phyloP scores from a whole-genome alignment of 2,113 vertebrate species.

The Pogona vitticeps region DNA sequence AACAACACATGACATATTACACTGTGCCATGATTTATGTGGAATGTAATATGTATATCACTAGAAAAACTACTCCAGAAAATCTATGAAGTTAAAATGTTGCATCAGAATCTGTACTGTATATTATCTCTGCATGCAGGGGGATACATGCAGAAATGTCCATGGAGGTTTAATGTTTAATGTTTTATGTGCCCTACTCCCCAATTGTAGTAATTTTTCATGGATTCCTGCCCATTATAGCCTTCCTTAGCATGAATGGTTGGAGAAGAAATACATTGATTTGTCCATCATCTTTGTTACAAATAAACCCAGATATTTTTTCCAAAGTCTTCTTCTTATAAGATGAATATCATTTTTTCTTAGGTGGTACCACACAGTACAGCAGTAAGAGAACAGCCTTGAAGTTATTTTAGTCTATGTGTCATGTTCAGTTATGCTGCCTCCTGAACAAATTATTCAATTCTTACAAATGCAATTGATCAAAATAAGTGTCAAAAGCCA shows the following conservation, averaged over 20 bases:
- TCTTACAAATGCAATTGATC: constrained; percentile 51
- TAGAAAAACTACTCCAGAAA: no score
- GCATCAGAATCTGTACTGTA: neutral
- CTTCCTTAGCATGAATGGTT: neutral
- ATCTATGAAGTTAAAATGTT: neutral
- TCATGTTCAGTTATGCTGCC: constrained; percentile 34
- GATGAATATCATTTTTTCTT: neutral
- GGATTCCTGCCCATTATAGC: neutral
- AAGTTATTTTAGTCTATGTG: constrained; percentile 14
- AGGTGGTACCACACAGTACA: neutral
- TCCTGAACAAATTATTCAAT: constrained; percentile 53
- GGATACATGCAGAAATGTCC: neutral
- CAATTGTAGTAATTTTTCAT: neutral
- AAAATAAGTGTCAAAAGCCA: constrained; percentile 68
- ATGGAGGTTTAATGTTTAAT: neutral
- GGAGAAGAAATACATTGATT: neutral
- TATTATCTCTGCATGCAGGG: neutral
- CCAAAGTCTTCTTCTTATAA: neutral
- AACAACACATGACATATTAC: no score
- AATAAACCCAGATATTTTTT: neutral
- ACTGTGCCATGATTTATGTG: no score
- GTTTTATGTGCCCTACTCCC: neutral
- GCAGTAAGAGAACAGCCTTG: neutral
- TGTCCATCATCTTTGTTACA: neutral
- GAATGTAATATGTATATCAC: neutral